phyloP scores from a whole-genome alignment of 1,140 invertebrate species.

The Hypothenemus hampei region DNA sequence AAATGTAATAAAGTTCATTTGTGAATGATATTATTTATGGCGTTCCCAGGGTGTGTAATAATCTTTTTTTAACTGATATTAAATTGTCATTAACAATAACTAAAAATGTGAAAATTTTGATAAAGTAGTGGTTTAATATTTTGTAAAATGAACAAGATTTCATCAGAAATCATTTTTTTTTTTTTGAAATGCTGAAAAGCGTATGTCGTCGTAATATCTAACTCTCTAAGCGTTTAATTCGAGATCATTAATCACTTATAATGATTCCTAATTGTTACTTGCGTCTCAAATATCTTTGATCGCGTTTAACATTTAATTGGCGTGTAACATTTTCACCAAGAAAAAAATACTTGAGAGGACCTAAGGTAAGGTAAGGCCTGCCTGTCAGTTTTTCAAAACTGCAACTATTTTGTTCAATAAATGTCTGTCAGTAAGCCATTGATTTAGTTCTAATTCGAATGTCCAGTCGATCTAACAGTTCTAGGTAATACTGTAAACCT shows the following conservation, averaged over 20 bases:
- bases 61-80: not conserved
- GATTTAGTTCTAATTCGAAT: no score
- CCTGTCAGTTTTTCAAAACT: no score
- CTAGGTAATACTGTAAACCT: slow-evolving; percentile 22
- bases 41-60: no score
- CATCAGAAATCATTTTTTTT: not conserved
- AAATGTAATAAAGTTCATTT: slow-evolving; percentile 18
- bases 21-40: slow-evolving; percentile 19
- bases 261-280: slow-evolving; percentile 17
- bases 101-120: not conserved
- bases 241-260: slow-evolving; percentile 14
- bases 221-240: not conserved
- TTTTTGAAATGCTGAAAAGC: not conserved
- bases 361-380: no score
- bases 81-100: not conserved
- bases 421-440: no score
- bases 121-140: not conserved
- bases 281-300: slow-evolving; percentile 13
- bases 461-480: slow-evolving; percentile 18
- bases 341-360: no score
- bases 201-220: not conserved
- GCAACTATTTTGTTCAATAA: no score
- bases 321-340: no score
- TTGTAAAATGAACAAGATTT: no score
- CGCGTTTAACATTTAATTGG: no score